Evolutionary conservation across 2,888 invertebrate genomes (phyloP).

Genomic region (Oscheius onirici): DNA sequence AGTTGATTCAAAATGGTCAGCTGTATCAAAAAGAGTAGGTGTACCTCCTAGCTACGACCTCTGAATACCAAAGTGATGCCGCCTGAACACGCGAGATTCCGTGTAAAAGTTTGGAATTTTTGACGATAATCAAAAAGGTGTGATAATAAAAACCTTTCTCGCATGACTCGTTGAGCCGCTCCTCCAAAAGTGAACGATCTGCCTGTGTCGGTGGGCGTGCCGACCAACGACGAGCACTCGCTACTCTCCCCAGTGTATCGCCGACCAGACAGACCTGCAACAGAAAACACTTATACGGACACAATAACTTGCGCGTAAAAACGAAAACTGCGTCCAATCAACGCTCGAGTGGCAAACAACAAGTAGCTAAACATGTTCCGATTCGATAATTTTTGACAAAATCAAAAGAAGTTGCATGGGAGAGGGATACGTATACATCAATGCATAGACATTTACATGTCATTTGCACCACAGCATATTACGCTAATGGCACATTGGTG

Average conservation of each 20-base stretch:
- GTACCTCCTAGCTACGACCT: too few species aligned
- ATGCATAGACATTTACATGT: slow-evolving; percentile 30
- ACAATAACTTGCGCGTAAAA: too few species aligned
- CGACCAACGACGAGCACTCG: slow-evolving; percentile 68
- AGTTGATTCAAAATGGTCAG: background rate
- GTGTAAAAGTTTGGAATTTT: background rate
- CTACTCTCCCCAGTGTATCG: slow-evolving; percentile 64
- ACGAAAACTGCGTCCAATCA: too few species aligned
- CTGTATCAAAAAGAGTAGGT: too few species aligned
- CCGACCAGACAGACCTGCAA: slow-evolving; percentile 26
- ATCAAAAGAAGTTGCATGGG: slow-evolving; percentile 5
- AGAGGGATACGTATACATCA: slow-evolving; percentile 12
- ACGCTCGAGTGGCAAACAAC: too few species aligned
- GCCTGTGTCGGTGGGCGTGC: slow-evolving; percentile 70
- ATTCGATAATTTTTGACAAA: too few species aligned
- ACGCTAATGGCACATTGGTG: slow-evolving; percentile 26
- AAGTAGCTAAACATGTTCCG: too few species aligned
- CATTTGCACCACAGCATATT: slow-evolving; percentile 31
- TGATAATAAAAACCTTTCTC: slow-evolving; percentile 44
- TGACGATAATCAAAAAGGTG: background rate
- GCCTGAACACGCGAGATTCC: slow-evolving; percentile 19
- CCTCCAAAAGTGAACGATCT: slow-evolving; percentile 52
- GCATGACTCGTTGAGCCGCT: slow-evolving; percentile 59
- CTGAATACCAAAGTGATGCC: background rate
- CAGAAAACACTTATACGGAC: slow-evolving; percentile 21